Evolutionary conservation across 2,888 invertebrate genomes (phyloP), one percentile per base, ranked within the genome.

Genomic region (Eristalis intricaria): DNA sequence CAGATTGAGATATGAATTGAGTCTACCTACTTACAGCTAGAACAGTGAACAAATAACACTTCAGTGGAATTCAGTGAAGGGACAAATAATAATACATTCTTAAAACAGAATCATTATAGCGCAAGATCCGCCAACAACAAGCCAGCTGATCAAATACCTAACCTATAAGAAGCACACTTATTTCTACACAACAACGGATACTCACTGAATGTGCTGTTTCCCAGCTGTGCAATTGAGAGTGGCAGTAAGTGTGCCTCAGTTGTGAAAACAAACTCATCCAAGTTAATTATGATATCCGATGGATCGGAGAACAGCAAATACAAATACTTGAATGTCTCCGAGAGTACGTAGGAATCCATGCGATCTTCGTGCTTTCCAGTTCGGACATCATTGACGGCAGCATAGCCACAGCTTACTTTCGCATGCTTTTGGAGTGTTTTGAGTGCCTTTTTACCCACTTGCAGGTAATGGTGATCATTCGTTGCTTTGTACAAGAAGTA

Each of bases 331-430:
- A 99, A 97, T 0, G 99, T 99, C 94, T 99, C 99, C 0, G 99
- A 97, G 1, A 99, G 94, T 0, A 99, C 98, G 94, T 98, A 99
- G 0, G 99, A 99, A 92, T 99, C 99, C 99, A 99, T 99, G 89
- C 99, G 95, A 91, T 99, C 99, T 91, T 99, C 99, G 91, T 98
- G 97, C 82, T 95, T 95, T 35, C 97, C 96, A 0, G 98, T 98
- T 64, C 98, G 95, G 1, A 99, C 97, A 93, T 99, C 98, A 90
- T 97, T 98, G n/a, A 99, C 97, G 2, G 99, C 98, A 0, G 99
- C 99, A 94, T 97, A 99, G 0, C 99, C 99, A 92, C 99, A 99
- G 1, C 97, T 95, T n/a, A 99, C 99, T 90, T 97, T 94, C 0
- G 99, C 97, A 93, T 98, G 96, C 89, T 96, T 96, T 91, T 99